These are phyloP conservation scores for Drosophila kambysellisi DNA, from an alignment of 2,888 invertebrate genomes.

Conservation along the genomic window DNA sequence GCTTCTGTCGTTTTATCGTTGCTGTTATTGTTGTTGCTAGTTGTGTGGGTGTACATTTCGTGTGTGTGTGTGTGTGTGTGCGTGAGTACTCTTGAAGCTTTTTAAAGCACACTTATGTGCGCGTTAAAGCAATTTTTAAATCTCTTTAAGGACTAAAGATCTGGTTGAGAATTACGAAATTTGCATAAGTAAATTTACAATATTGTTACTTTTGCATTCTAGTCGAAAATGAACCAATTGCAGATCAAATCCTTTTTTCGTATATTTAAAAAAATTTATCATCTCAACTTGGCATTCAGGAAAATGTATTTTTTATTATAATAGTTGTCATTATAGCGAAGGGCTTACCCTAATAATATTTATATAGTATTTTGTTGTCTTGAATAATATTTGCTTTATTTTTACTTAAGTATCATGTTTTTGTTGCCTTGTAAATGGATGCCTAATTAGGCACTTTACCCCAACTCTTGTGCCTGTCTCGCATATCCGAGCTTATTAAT, in stretches of 20 bases:
- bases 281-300: background rate
- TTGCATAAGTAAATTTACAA: background rate
- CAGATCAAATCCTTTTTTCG: background rate
- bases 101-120: slow-evolving; percentile 54
- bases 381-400: slow-evolving; percentile 4
- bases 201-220: background rate
- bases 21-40: slow-evolving; percentile 54
- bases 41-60: slow-evolving; percentile 32
- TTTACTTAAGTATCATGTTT: background rate
- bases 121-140: slow-evolving; percentile 65
- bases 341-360: background rate
- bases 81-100: slow-evolving; percentile 21
- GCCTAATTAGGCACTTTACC: slow-evolving; percentile 27
- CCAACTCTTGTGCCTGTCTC: background rate
- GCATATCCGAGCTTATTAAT: slow-evolving; percentile 32
- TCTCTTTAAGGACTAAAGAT: slow-evolving; percentile 26
- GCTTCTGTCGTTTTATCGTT: slow-evolving; percentile 50
- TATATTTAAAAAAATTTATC: background rate
- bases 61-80: slow-evolving; percentile 19
- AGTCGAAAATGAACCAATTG: background rate
- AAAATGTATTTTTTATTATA: background rate
- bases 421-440: slow-evolving; percentile 6
- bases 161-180: background rate
- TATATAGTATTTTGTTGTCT: background rate
- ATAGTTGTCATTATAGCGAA: background rate